Evolutionary conservation across 2,113 vertebrate species (phyloP).

Genomic region (Zosterops japonicus): DNA sequence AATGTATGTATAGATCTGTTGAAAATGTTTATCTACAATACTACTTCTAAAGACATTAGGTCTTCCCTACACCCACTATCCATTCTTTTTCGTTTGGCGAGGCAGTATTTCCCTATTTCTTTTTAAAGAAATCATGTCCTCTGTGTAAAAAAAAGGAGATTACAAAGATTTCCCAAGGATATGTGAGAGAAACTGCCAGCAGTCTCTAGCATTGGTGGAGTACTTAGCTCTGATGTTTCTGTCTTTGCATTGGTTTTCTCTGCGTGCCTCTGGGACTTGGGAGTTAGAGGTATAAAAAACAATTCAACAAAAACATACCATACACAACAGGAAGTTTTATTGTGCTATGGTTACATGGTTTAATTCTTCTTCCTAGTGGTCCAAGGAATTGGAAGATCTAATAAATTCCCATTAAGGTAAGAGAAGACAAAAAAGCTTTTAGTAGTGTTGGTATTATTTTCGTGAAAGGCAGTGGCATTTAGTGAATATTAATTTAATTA

Average conservation of each 20-base stretch:
- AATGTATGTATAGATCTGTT: background rate
- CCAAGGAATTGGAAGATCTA: background rate
- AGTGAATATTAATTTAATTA: background rate
- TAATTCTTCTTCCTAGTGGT: background rate
- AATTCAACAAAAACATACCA: background rate
- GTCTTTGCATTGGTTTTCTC: background rate
- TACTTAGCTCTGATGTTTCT: background rate
- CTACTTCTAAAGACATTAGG: background rate
- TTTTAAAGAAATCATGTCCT: background rate
- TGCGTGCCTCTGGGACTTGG: background rate
- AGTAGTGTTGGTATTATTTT: background rate
- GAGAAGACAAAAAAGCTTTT: background rate
- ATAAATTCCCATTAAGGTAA: background rate
- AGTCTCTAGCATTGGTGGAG: background rate
- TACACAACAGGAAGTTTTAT: background rate
- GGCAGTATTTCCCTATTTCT: background rate
- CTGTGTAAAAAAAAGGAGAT: background rate
- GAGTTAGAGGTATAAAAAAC: background rate
- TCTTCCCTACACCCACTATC: background rate
- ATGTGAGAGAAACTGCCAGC: background rate
- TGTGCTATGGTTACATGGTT: background rate
- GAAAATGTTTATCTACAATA: background rate
- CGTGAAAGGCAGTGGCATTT: background rate
- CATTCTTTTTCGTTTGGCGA: background rate
- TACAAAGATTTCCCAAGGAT: background rate